Evolutionary conservation across 92 coral and sea anemone genomes (phyloP).

Genomic region (Meandrina meandrites): DNA sequence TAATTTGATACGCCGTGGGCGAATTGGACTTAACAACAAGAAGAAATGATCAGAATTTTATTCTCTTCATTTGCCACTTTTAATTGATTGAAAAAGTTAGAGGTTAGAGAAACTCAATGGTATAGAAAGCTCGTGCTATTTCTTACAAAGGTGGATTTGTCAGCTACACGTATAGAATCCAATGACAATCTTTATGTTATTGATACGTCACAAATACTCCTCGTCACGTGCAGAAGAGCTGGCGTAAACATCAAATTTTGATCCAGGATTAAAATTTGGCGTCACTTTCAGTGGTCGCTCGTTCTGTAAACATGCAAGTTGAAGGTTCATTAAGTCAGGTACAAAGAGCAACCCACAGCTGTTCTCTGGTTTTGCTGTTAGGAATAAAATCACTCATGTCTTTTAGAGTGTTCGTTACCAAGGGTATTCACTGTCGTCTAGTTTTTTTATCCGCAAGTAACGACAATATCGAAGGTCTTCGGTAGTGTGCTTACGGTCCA

Average conservation of each 20-base stretch:
- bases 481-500: not conserved
- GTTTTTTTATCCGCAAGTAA: conserved; percentile 18
- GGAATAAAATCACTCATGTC: not conserved
- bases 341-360: not conserved
- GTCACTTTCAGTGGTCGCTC: not conserved
- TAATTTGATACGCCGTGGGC: not conserved
- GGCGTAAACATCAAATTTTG: conserved; percentile 2
- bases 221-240: not conserved
- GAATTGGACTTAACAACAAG: not conserved
- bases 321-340: not conserved
- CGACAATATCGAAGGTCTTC: conserved; percentile 36
- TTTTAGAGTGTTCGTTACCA: not conserved
- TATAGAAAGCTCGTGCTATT: not conserved
- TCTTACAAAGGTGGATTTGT: not conserved
- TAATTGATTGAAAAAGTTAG: not conserved
- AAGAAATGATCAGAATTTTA: not conserved
- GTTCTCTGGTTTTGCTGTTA: not conserved
- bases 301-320: not conserved
- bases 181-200: not conserved
- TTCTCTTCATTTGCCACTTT: not conserved
- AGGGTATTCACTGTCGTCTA: not conserved
- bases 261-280: not conserved
- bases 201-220: not conserved
- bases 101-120: not conserved
- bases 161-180: not conserved